phyloP scores from a whole-genome alignment of 2,797 vertebrate species.

The Spondyliosoma cantharus region DNA sequence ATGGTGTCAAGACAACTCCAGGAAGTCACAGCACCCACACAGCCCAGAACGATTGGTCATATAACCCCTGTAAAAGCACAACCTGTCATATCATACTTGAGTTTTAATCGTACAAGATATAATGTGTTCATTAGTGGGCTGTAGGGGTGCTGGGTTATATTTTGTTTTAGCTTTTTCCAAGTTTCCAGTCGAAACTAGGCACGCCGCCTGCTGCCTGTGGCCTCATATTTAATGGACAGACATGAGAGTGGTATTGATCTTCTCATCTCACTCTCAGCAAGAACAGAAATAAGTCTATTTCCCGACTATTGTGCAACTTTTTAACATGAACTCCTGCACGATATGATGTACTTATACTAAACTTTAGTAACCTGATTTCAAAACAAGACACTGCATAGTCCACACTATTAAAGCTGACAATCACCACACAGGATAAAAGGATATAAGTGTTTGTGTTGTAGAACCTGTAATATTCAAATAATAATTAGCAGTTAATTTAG shows the following conservation, averaged over 20 bases:
- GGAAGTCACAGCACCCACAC: not conserved
- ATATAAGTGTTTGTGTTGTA: not conserved
- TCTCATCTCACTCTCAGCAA: not conserved
- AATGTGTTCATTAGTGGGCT: not conserved
- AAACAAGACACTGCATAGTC: conserved; percentile 34
- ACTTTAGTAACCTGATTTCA: conserved; percentile 31
- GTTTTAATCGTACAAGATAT: not conserved
- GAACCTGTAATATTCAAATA: not conserved
- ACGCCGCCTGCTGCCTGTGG: not conserved
- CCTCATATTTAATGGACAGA: not conserved
- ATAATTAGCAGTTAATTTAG: not conserved
- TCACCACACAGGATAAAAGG: conserved; percentile 10
- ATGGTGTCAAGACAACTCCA: not conserved
- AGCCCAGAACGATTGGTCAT: not conserved
- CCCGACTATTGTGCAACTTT: conserved; percentile 13
- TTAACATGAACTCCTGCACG: conserved; percentile 8
- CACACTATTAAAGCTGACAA: conserved; percentile 20
- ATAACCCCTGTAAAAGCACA: not conserved
- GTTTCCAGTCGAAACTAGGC: not conserved
- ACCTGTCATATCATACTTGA: not conserved
- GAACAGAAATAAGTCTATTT: not conserved
- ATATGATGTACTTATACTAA: not conserved
- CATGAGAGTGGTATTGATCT: not conserved
- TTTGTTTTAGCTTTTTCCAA: not conserved
- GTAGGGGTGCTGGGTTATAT: not conserved